A percentile compares a stretch with the other conserved stretches of the same genome.
phyloP scores from a whole-genome alignment of 1,140 invertebrate genomes.

The Pseudomyrmex pallidus region DNA sequence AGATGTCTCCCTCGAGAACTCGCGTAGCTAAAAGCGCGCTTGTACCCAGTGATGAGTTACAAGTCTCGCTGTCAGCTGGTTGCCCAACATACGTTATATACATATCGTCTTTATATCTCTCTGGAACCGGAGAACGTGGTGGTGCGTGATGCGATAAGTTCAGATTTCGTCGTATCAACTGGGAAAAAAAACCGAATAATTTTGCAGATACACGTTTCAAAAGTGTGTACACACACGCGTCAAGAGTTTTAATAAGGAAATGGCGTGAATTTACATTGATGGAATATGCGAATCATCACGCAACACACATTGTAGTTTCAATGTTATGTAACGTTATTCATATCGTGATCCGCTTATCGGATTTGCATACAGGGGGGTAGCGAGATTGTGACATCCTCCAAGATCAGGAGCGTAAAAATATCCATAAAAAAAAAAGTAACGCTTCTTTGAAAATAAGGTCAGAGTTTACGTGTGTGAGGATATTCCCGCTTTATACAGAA shows the following conservation, averaged over 20 bases:
- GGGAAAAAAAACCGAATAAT: not conserved
- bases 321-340: constrained; percentile 9
- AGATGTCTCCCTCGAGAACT: not conserved
- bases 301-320: not conserved
- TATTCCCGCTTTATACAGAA: constrained; percentile 1
- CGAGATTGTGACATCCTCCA: constrained; percentile 22
- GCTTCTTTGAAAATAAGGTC: constrained; percentile 50
- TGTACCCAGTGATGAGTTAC: not conserved
- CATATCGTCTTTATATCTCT: not conserved
- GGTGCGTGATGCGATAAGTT: not conserved
- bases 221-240: too few relatives aligned
- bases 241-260: too few relatives aligned
- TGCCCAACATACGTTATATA: too few relatives aligned
- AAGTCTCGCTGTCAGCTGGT: not conserved
- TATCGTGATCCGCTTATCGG: constrained; percentile 6
- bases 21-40: constrained; percentile 9
- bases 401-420: constrained; percentile 41
- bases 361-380: not conserved
- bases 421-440: constrained; percentile 22
- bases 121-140: not conserved
- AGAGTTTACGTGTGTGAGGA: constrained; percentile 45
- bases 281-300: too few relatives aligned
- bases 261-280: too few relatives aligned
- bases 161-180: too few relatives aligned
- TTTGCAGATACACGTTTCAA: too few relatives aligned